Percentiles rank a stretch among this genome's conserved stretches.
Conservation (phyloP, 2,888 invertebrate species). For the Hedya salicella region DNA sequence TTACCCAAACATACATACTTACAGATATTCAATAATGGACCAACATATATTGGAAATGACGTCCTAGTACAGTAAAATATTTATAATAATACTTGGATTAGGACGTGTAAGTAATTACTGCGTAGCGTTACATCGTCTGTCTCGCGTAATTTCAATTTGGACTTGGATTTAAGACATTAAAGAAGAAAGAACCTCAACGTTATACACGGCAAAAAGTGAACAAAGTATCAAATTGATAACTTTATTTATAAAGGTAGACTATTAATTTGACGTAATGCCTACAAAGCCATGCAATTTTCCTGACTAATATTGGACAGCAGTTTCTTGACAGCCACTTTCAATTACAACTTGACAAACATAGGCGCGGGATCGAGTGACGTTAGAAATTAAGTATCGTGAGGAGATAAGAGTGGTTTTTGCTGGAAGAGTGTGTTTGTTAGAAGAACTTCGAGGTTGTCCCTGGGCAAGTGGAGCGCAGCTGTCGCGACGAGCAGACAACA, state of each 20-base stretch:
- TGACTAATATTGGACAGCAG: constrained; percentile 74
- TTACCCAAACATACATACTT: background rate
- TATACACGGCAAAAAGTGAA: constrained; percentile 48
- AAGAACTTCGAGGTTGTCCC: constrained; percentile 47
- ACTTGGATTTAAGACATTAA: background rate
- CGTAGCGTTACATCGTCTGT: too few species aligned
- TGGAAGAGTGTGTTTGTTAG: constrained; percentile 45
- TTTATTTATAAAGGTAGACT: constrained; percentile 64
- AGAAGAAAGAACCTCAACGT: background rate
- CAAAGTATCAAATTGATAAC: constrained; percentile 52
- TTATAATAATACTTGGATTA: too few species aligned
- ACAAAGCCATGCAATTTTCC: constrained; percentile 66
- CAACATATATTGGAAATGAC: too few species aligned
- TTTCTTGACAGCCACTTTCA: constrained; percentile 70
- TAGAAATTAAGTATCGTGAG: constrained; percentile 53
- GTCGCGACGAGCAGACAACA: constrained; percentile 81
- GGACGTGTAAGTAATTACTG: too few species aligned
- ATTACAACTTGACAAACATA: constrained; percentile 59
- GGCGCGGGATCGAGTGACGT: constrained; percentile 50
- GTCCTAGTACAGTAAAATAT: too few species aligned
- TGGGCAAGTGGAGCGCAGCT: constrained; percentile 78
- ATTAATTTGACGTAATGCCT: constrained; percentile 63
- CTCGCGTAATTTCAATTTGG: too few species aligned
- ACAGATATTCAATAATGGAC: too few species aligned
- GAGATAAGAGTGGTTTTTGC: constrained; percentile 56